Conservation (phyloP, 1,140 invertebrate species). For the Mercenaria mercenaria region DNA sequence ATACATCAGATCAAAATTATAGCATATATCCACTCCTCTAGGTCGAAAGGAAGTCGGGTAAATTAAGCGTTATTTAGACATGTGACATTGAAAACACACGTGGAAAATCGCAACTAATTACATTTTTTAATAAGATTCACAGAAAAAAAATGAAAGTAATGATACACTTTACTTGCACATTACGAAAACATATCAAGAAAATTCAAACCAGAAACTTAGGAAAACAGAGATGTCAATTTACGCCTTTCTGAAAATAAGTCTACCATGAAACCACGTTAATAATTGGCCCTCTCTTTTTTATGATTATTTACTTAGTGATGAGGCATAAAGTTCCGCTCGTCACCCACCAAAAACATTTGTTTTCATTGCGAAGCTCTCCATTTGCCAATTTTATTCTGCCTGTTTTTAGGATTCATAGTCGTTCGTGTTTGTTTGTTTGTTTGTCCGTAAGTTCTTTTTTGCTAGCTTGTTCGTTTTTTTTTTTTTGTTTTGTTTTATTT, state of each 20-base stretch:
- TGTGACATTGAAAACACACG: background rate
- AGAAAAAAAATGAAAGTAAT: conserved; percentile 8
- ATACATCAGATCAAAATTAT: no score
- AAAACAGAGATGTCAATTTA: conserved; percentile 51
- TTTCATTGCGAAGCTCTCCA: background rate
- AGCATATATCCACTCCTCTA: no score
- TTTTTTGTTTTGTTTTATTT: no score
- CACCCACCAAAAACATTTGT: conserved; percentile 28
- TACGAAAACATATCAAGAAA: conserved; percentile 12
- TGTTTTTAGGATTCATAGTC: no score
- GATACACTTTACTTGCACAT: conserved; percentile 16
- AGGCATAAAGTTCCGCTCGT: conserved; percentile 17
- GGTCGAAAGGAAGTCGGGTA: background rate
- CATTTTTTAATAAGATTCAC: conserved; percentile 13
- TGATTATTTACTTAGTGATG: conserved; percentile 38
- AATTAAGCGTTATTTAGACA: conserved; percentile 15
- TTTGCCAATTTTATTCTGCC: background rate
- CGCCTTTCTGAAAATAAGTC: conserved; percentile 37
- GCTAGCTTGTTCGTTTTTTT: no score
- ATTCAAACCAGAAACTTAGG: background rate
- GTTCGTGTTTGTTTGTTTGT: no score
- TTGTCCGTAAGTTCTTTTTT: no score
- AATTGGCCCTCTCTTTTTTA: conserved; percentile 38
- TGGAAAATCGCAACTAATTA: conserved; percentile 4
- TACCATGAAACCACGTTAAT: background rate